A percentile compares a stretch with the other conserved stretches of the same genome.
phyloP scores from a whole-genome alignment of 2,113 vertebrate genomes.

The Paradoxurus hermaphroditus region DNA sequence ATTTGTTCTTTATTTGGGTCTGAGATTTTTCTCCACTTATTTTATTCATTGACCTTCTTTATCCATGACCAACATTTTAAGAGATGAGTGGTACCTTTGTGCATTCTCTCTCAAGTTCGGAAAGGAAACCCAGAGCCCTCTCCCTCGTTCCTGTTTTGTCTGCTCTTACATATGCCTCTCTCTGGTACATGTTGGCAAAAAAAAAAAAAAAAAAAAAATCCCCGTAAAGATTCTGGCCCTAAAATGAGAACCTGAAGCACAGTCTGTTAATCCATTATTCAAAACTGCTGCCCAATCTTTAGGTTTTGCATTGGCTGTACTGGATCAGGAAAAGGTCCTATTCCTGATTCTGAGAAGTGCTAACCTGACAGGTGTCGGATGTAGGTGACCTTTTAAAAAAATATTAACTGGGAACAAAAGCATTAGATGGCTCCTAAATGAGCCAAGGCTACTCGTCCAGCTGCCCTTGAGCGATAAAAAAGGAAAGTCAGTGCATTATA shows the following conservation, averaged over 20 bases:
- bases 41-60: not conserved
- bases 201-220: not conserved
- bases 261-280: not conserved
- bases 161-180: not conserved
- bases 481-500: conserved; percentile 57
- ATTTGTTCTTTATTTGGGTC: conserved; percentile 28
- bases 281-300: not conserved
- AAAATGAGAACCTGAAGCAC: not conserved
- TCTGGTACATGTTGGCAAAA: not conserved
- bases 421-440: conserved; percentile 65
- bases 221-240: not conserved
- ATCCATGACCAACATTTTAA: not conserved
- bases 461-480: conserved; percentile 71
- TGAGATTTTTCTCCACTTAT: not conserved
- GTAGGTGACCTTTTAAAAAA: conserved; percentile 67
- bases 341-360: conserved; percentile 30
- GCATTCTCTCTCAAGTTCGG: not conserved
- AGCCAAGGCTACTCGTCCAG: conserved; percentile 51
- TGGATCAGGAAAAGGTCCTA: conserved; percentile 10
- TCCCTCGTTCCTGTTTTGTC: not conserved
- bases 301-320: not conserved
- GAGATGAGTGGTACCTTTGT: not conserved
- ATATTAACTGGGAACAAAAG: conserved; percentile 69
- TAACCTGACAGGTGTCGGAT: conserved; percentile 64
- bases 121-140: not conserved